A percentile compares a stretch with the other conserved stretches of the same genome.
Conservation (phyloP, 1,140 invertebrate genomes). For the Anagrus nilaparvatae region DNA sequence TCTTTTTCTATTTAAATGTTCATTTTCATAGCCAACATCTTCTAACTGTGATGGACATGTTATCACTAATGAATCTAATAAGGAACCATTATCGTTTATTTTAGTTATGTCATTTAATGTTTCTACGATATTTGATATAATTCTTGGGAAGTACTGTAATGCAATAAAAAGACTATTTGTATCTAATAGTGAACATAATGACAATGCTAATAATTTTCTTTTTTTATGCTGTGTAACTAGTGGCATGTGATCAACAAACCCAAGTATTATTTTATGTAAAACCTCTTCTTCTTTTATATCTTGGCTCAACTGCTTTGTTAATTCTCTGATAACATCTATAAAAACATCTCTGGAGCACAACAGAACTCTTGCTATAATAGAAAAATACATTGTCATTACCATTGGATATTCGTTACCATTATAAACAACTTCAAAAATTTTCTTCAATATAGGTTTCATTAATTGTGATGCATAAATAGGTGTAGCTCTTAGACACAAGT, state of each 20-base stretch:
- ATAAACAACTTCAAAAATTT: conserved; percentile 56
- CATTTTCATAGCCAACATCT: conserved; percentile 42
- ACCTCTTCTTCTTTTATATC: conserved; percentile 46
- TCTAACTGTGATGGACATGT: conserved; percentile 34
- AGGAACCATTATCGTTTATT: conserved; percentile 54
- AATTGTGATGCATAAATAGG: conserved; percentile 53
- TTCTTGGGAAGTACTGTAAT: conserved; percentile 60
- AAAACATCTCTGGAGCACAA: conserved; percentile 57
- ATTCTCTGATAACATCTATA: conserved; percentile 34
- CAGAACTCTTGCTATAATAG: conserved; percentile 65
- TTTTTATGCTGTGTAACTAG: conserved; percentile 66
- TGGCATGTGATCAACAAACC: conserved; percentile 73
- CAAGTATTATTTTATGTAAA: conserved; percentile 58
- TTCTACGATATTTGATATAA: conserved; percentile 70
- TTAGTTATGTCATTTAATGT: conserved; percentile 78
- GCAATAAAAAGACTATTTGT: conserved; percentile 53
- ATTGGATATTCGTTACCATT: conserved; percentile 58
- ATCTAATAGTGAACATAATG: conserved; percentile 67
- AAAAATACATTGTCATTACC: conserved; percentile 66
- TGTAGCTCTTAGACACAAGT: conserved; percentile 56
- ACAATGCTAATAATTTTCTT: conserved; percentile 68
- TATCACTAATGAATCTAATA: conserved; percentile 49
- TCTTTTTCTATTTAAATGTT: conserved; percentile 48
- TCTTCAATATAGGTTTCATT: conserved; percentile 54
- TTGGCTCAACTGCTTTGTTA: conserved; percentile 29